phyloP scores from a whole-genome alignment of 2,797 vertebrate species.

The Eulemur mongoz region DNA sequence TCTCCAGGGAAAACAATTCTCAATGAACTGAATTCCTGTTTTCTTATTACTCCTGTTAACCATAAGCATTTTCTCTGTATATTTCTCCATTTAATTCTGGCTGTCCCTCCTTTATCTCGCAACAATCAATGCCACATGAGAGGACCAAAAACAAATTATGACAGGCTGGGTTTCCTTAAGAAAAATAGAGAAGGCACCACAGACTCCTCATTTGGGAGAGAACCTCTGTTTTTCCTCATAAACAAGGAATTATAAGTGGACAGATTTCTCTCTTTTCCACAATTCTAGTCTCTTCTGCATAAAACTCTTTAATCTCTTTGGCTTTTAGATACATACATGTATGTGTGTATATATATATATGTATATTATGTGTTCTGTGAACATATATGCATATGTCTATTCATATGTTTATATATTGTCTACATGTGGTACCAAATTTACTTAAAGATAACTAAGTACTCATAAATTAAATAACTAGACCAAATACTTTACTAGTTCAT shows the following conservation, averaged over 20 bases:
- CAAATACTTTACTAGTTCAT: background rate
- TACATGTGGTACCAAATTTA: background rate
- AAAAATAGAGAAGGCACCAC: background rate
- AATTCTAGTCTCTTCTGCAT: background rate
- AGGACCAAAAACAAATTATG: background rate
- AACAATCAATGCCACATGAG: background rate
- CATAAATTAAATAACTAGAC: background rate
- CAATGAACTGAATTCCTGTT: background rate
- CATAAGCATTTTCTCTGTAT: background rate
- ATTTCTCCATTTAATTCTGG: background rate
- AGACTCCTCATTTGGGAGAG: background rate
- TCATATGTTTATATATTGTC: background rate
- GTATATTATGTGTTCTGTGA: background rate
- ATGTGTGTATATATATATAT: fast-evolving
- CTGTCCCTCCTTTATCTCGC: background rate
- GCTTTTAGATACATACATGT: background rate
- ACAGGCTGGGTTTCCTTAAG: background rate
- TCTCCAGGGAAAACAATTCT: background rate
- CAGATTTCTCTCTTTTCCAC: background rate
- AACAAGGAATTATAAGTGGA: background rate
- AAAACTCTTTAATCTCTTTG: background rate
- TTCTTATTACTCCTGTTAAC: background rate
- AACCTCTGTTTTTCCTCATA: background rate
- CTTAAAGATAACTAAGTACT: background rate
- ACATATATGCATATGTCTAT: background rate